Conservation (phyloP, 2,888 invertebrate genomes). For the Cotesia congregata region DNA sequence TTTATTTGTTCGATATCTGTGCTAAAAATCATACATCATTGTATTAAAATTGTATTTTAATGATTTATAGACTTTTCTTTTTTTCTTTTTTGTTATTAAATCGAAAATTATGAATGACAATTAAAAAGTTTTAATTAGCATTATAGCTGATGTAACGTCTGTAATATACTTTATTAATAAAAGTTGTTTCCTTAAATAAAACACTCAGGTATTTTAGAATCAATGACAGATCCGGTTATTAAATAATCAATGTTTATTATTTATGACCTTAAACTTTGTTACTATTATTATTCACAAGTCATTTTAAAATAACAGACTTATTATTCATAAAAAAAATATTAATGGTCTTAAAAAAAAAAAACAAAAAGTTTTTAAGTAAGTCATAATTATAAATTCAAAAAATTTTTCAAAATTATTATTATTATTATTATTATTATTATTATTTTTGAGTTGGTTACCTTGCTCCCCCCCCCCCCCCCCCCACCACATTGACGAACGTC, state of each 20-base stretch:
- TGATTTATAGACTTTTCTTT: no score
- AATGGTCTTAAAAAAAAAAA: no score
- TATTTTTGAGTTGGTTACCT: not conserved
- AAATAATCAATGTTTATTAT: conserved; percentile 3
- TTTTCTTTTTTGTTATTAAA: no score
- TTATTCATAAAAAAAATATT: not conserved
- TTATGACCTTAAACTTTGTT: conserved; percentile 53
- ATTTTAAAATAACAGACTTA: not conserved
- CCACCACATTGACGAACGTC: conserved; percentile 40
- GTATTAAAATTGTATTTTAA: not conserved
- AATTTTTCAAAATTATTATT: not conserved
- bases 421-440: not conserved
- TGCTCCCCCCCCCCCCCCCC: conserved; percentile 47
- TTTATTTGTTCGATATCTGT: not conserved
- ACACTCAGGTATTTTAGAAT: not conserved
- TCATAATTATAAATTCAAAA: no score
- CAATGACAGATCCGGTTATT: not conserved
- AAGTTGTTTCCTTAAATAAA: not conserved
- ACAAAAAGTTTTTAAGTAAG: no score
- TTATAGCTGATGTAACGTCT: no score
- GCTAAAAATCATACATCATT: not conserved
- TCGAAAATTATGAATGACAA: no score
- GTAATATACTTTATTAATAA: not conserved
- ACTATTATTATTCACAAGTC: conserved; percentile 41
- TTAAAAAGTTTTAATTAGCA: no score